Evolutionary conservation across 2,888 invertebrate genomes (phyloP), one percentile per base, ranked within the genome.

Genomic region (Idaea aversata): DNA sequence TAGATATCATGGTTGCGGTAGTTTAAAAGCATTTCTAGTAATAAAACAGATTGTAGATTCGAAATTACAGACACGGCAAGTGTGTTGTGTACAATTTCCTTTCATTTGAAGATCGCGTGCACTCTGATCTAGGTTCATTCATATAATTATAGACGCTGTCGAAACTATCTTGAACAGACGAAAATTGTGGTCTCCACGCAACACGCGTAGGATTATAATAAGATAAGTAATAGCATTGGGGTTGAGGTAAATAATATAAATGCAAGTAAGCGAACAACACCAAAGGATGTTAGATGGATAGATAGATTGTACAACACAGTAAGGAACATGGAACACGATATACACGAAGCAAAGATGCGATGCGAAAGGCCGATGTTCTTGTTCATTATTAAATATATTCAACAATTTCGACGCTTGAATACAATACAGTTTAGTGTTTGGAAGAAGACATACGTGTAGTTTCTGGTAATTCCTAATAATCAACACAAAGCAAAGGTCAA

Each of bases 171-270:
- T 79, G 83, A 81, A 79, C 81, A 77, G 77, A 87, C 84, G 85
- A 87, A 90, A 90, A 89, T 90, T 87, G 81, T 87, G 84, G 89
- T 87, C 83, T 83, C 84, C 85, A 85, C 85, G 86, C 85, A 84
- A 87, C 82, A 72, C 71, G 77, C 72, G 90, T 91, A 87, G 90
- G 90, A 77, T 66, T 83, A 80, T 86, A 87, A 85, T 88, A 83
- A 84, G 82, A 81, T 80, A 80, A 84, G 82, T 85, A 84, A 87
- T 83, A 74, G 75, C 75, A 69, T 77, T 72, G 72, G 68, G 74
- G 70, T 47, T 68, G 70, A 74, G 65, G 70, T 67, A 69, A 71
- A 75, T 47, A 10, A 47, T 47, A 73, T 61, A 62, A 60, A 60
- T 34, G 34, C 25, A 65, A 57, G 60, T 62, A 63, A 35, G 15